Conservation (phyloP, 2,888 invertebrate genomes). For the Matsumyia berberina region DNA sequence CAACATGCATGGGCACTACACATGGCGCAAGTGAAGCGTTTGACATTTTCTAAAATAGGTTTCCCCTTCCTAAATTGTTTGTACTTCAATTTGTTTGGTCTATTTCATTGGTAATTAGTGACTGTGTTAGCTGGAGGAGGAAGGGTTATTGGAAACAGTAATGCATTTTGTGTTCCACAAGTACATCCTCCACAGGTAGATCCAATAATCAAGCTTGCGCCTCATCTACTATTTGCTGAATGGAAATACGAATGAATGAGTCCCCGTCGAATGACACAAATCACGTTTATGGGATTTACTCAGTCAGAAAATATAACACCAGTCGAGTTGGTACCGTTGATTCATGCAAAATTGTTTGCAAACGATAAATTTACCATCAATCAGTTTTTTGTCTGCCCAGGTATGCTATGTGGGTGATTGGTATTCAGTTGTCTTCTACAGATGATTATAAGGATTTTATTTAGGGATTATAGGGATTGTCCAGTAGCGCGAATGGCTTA, state of each 20-base stretch:
- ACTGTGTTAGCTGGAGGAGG: neutral
- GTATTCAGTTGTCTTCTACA: slow-evolving; percentile 45
- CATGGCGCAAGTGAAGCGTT: slow-evolving; percentile 52
- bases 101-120: slow-evolving; percentile 39
- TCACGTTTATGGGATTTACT: slow-evolving; percentile 79
- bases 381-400: slow-evolving; percentile 34
- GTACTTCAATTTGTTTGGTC: slow-evolving; percentile 4
- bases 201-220: slow-evolving; percentile 58
- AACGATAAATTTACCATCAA: slow-evolving; percentile 57
- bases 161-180: neutral
- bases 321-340: slow-evolving; percentile 27
- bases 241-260: slow-evolving; percentile 77
- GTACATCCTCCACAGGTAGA: slow-evolving; percentile 44
- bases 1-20: neutral
- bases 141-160: slow-evolving; percentile 32
- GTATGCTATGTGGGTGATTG: neutral
- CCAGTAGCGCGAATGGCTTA: slow-evolving; percentile 9
- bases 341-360: slow-evolving; percentile 70
- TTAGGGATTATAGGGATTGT: slow-evolving; percentile 41
- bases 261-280: slow-evolving; percentile 77
- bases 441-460: slow-evolving; percentile 47
- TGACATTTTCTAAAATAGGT: slow-evolving; percentile 55
- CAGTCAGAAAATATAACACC: slow-evolving; percentile 67
- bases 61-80: slow-evolving; percentile 8
- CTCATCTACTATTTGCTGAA: slow-evolving; percentile 64